These are phyloP conservation scores for Spheniscus humboldti DNA, from an alignment of 2,797 vertebrate species.

Conservation along the genomic window DNA sequence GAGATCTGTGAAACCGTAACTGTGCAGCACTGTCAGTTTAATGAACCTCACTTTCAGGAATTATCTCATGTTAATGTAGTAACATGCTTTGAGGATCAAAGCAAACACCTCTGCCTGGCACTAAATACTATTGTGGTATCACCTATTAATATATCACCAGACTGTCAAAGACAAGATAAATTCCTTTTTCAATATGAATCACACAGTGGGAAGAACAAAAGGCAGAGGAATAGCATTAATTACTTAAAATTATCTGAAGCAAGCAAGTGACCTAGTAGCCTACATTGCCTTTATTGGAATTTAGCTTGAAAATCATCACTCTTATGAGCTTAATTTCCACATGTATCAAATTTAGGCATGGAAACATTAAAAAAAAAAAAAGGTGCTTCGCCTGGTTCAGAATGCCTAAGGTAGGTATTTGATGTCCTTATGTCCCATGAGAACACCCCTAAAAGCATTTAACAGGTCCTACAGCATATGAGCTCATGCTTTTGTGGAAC, in stretches of 20 bases:
- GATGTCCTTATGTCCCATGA: neutral
- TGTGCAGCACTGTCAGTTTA: neutral
- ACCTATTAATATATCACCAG: neutral
- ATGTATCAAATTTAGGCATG: neutral
- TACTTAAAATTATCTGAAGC: neutral
- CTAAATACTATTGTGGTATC: neutral
- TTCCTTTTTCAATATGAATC: slow-evolving; percentile 22
- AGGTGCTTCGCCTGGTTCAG: neutral
- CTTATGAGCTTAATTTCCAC: neutral
- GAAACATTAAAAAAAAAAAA: neutral
- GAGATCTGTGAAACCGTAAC: neutral
- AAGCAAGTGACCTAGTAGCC: slow-evolving; percentile 7
- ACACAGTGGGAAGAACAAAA: neutral
- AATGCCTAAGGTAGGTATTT: neutral
- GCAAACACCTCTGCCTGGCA: neutral
- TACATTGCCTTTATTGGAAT: neutral
- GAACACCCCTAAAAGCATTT: neutral
- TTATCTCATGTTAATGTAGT: neutral
- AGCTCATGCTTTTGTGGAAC: neutral
- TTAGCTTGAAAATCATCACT: neutral
- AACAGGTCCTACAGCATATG: neutral
- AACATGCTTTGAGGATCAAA: neutral
- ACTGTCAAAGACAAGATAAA: neutral
- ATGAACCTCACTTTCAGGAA: neutral
- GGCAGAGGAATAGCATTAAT: neutral